Percentiles rank a stretch among this genome's conserved stretches.
Conservation (phyloP, 2,113 vertebrate species). For the Australoheros scitulus region DNA sequence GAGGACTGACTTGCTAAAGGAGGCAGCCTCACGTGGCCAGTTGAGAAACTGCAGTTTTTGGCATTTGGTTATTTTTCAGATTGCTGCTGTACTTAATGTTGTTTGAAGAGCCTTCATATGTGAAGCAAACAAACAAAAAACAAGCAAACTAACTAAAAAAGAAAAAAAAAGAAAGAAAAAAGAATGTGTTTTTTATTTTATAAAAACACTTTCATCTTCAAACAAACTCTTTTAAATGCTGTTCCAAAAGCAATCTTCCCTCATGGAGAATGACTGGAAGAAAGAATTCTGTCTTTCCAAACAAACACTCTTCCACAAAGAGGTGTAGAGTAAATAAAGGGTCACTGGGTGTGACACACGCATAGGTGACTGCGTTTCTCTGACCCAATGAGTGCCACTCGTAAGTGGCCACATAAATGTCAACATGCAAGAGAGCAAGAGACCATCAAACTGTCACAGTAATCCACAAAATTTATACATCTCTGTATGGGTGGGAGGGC, state of each 20-base stretch:
- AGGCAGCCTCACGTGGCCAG: not conserved
- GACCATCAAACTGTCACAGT: constrained; percentile 50
- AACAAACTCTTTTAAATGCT: not conserved
- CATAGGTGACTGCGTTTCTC: constrained; percentile 36
- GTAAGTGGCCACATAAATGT: constrained; percentile 41
- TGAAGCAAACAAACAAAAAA: not conserved
- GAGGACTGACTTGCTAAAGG: too few species aligned
- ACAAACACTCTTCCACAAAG: not conserved
- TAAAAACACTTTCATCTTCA: not conserved
- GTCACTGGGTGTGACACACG: constrained; percentile 3
- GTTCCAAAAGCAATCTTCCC: not conserved
- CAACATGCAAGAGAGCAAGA: not conserved
- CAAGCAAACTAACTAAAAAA: too few species aligned
- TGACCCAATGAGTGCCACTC: constrained; percentile 27
- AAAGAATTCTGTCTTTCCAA: constrained; percentile 15
- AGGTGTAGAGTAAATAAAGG: not conserved
- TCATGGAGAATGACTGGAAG: not conserved
- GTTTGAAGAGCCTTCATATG: not conserved
- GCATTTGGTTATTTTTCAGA: not conserved
- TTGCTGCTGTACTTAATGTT: not conserved
- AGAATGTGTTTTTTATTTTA: not conserved
- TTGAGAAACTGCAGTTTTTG: not conserved
- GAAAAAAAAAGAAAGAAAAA: too few species aligned
- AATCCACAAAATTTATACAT: constrained; percentile 26
- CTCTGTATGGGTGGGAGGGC: not conserved